Evolutionary conservation across 2,888 invertebrate species (phyloP).

Genomic region (Sacculina carcini): DNA sequence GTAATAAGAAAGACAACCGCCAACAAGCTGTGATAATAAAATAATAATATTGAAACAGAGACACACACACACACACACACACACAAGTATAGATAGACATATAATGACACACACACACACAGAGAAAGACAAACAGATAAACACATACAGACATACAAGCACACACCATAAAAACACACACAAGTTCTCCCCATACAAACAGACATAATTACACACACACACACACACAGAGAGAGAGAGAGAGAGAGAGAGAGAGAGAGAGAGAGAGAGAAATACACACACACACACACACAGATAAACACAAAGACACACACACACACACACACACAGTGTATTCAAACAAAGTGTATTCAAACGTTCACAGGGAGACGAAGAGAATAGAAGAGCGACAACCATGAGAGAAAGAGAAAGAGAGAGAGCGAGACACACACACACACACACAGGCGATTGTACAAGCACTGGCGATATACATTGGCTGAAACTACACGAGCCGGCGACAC

Average conservation of each 20-base stretch:
- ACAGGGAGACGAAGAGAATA: background rate
- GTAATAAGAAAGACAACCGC: too few relatives aligned
- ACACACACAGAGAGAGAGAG: slow-evolving; percentile 1
- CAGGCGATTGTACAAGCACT: too few relatives aligned
- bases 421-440: too few relatives aligned
- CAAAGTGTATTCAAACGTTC: background rate
- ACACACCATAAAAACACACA: background rate
- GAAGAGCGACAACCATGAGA: too few relatives aligned
- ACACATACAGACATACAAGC: background rate
- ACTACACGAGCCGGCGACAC: too few relatives aligned
- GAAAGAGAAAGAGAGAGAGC: too few relatives aligned
- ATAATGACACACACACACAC: background rate
- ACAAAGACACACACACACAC: background rate
- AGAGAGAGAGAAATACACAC: slow-evolving; percentile 1
- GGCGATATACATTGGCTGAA: too few relatives aligned
- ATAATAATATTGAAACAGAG: background rate
- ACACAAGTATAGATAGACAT: background rate
- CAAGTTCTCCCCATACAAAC: background rate
- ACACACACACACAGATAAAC: background rate
- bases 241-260: slow-evolving; percentile 1
- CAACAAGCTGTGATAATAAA: too few relatives aligned
- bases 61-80: background rate
- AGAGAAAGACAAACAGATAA: background rate
- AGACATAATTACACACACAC: background rate
- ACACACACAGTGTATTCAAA: background rate